A percentile compares a stretch with the other conserved stretches of the same genome.
These are phyloP conservation scores for Coenobita brevimanus DNA, from an alignment of 1,140 invertebrate genomes.

Conservation along the genomic window DNA sequence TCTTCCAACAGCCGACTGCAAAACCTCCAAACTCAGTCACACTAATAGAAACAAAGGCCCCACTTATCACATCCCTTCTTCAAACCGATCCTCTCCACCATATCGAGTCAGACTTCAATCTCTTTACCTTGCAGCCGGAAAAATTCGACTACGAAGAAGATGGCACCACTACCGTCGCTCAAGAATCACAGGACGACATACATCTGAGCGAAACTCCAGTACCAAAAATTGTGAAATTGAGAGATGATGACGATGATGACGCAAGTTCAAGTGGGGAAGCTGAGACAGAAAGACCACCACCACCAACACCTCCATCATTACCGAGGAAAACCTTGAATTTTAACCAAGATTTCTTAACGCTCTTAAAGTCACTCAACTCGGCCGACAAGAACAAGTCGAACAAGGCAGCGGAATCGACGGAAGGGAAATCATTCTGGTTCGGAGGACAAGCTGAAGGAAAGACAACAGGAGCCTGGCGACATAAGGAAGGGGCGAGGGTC, in stretches of 20 bases:
- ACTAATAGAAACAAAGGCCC: neutral
- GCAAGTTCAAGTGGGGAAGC: neutral
- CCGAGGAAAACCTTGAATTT: slow-evolving; percentile 33
- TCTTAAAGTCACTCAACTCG: slow-evolving; percentile 13
- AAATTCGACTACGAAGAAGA: neutral
- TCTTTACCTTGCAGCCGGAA: slow-evolving; percentile 19
- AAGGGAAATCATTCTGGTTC: slow-evolving; percentile 19
- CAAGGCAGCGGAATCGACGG: neutral
- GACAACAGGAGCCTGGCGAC: neutral
- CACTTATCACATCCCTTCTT: neutral
- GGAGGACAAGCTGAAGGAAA: neutral
- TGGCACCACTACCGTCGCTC: neutral
- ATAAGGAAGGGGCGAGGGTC: slow-evolving; percentile 12
- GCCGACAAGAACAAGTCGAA: neutral
- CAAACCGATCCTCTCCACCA: slow-evolving; percentile 4
- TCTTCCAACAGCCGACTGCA: neutral
- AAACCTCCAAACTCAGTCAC: neutral
- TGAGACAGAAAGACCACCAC: neutral
- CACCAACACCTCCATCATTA: neutral
- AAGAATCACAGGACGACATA: neutral
- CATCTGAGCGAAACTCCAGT: slow-evolving; percentile 41
- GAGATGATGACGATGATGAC: slow-evolving; percentile 20
- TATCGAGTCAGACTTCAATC: neutral
- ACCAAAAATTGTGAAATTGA: slow-evolving; percentile 9
- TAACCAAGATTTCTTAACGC: slow-evolving; percentile 42